These are phyloP conservation scores for Pterophyllum scalare DNA, from an alignment of 2,113 vertebrate species.

Conservation along the genomic window DNA sequence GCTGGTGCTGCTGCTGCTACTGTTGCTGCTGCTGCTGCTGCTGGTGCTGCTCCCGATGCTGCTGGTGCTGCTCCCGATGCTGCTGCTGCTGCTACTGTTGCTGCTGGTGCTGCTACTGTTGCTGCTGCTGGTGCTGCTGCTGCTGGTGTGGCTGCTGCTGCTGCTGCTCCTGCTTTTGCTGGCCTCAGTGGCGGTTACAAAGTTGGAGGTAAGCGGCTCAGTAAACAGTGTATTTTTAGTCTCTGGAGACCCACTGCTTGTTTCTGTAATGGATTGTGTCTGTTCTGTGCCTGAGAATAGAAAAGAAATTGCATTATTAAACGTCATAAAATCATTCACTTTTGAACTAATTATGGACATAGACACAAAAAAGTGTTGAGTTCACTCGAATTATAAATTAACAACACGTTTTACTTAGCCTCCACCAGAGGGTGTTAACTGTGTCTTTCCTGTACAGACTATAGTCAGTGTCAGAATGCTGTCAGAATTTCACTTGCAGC, in stretches of 20 bases:
- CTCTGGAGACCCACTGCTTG: conserved; percentile 44
- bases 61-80: neutral
- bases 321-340: neutral
- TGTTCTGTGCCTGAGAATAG: conserved; percentile 60
- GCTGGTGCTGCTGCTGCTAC: conserved; percentile 19
- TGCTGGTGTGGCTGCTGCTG: rapidly evolving
- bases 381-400: neutral
- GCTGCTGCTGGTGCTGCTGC: neutral
- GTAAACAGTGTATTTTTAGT: conserved; percentile 44
- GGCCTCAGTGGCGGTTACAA: conserved; percentile 57
- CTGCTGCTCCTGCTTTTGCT: neutral
- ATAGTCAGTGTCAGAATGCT: conserved; percentile 68
- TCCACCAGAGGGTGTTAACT: conserved; percentile 62
- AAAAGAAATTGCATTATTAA: neutral
- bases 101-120: neutral
- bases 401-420: neutral
- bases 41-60: neutral
- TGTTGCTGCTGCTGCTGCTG: conserved; percentile 12
- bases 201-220: conserved; percentile 55
- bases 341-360: neutral
- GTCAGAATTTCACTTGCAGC: conserved; percentile 79
- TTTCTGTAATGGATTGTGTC: conserved; percentile 55
- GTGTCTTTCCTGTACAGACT: neutral
- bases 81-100: neutral
- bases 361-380: neutral